Percentiles rank a stretch among this genome's conserved stretches.
Evolutionary conservation across 2,113 vertebrate species (phyloP).

Genomic region (Hepsetus odoe): DNA sequence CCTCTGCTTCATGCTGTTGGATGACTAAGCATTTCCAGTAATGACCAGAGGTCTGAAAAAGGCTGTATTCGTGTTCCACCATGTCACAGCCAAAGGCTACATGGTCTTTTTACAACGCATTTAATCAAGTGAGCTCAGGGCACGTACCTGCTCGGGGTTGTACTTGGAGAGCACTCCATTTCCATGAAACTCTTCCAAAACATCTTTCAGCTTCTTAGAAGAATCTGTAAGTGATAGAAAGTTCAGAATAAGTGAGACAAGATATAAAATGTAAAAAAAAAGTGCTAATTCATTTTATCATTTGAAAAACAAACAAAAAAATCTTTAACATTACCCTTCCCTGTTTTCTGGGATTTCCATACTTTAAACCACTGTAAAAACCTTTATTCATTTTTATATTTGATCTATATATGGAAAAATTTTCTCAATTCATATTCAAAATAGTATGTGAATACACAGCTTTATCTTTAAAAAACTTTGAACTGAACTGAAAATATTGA

Average conservation of each 20-base stretch:
- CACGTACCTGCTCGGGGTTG: slow-evolving; percentile 87
- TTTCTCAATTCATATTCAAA: too few relatives aligned
- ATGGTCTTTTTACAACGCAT: slow-evolving; percentile 22
- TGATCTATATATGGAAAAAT: too few relatives aligned
- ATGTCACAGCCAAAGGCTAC: slow-evolving; percentile 24
- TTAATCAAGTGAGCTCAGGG: slow-evolving; percentile 35
- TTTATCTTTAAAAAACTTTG: too few relatives aligned
- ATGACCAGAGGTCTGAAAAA: slow-evolving; percentile 50
- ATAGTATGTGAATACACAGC: too few relatives aligned
- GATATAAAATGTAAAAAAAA: background rate
- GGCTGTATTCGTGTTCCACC: slow-evolving; percentile 26
- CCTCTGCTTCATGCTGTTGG: background rate
- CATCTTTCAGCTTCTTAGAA: slow-evolving; percentile 92
- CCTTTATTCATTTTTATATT: too few relatives aligned
- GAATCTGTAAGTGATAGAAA: slow-evolving; percentile 79
- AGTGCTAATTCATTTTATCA: background rate
- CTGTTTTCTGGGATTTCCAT: too few relatives aligned
- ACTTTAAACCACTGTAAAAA: too few relatives aligned
- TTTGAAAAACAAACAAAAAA: background rate
- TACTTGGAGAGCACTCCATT: slow-evolving; percentile 85
- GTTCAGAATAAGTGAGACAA: background rate
- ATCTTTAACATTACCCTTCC: background rate
- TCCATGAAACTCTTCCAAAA: slow-evolving; percentile 88
- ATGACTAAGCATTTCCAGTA: slow-evolving; percentile 53
- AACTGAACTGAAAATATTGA: too few relatives aligned